Evolutionary conservation across 1,140 invertebrate genomes (phyloP), one percentile per base, ranked within the genome.

Genomic region (Trypoxylus dichotomus): DNA sequence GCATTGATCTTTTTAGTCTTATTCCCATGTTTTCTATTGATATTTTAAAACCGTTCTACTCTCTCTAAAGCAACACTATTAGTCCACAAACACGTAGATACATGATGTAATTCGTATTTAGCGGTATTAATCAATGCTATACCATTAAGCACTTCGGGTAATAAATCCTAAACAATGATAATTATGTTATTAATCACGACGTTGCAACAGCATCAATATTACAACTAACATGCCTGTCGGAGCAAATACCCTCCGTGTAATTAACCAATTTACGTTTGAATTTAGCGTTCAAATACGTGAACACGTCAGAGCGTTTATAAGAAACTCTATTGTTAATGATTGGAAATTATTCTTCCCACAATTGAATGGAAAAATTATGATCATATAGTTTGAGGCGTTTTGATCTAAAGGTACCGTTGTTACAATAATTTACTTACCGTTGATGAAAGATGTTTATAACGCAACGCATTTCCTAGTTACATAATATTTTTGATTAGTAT

Each of bases 141-240:
- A 54, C 47, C 47, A 54, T 19, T 54, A 54, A 54, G 19, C 19
- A 54, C 47, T 54, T 54, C 13, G 47, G 19, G 47, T 54, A 54
- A 54, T 54, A 54, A 54, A 54, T 54, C 19, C 47, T 54, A 54
- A 54, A 54, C 47, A 54, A 54, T 54, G 47, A 54, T 54, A 54
- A 54, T 54, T 54, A 54, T 54, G 47, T 54, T 54, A 54, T 54
- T 54, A 54, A 54, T 54, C 47, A 54, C 47, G 47, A 54, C 19
- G 47, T 54, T 54, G 47, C 47, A 54, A 54, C 15, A 54, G 19
- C 47, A 54, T 15, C 19, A 19, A 54, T 54, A 54, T 54, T 54
- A 19, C 19, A 54, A 54, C 47, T 54, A 54, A 54, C 47, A 21
- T 54, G 19, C 47, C n/a, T 19, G n/a, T n/a, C 47, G 47, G 13